phyloP scores from a whole-genome alignment of 1,140 invertebrate genomes.

The Eufriesea mexicana region DNA sequence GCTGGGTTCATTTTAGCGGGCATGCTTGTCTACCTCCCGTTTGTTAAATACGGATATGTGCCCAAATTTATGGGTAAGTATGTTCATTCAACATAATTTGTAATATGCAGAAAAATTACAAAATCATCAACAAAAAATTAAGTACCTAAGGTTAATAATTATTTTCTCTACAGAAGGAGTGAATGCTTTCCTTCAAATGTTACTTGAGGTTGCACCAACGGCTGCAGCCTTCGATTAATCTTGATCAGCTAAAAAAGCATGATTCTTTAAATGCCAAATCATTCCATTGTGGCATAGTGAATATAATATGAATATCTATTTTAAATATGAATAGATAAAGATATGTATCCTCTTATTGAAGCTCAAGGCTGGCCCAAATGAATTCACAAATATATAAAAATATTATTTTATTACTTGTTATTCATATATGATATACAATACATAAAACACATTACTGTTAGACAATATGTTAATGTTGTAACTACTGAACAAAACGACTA shows the following conservation, averaged over 20 bases:
- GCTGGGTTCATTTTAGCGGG: conserved; percentile 93
- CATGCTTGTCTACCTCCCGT: conserved; percentile 95
- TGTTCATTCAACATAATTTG: neutral
- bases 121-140: neutral
- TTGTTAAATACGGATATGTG: conserved; percentile 93
- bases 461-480: conserved; percentile 65
- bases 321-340: conserved; percentile 65
- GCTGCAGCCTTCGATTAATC: conserved; percentile 88
- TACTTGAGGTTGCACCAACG: conserved; percentile 95
- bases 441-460: conserved; percentile 66
- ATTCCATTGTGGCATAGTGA: conserved; percentile 73
- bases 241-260: conserved; percentile 47
- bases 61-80: conserved; percentile 91
- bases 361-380: conserved; percentile 62
- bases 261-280: conserved; percentile 71
- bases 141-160: neutral
- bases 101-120: neutral
- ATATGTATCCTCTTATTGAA: conserved; percentile 63
- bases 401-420: conserved; percentile 79
- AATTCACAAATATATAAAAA: conserved; percentile 67
- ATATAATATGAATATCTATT: conserved; percentile 67
- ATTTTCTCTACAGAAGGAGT: conserved; percentile 88
- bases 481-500: conserved; percentile 62
- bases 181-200: conserved; percentile 94
- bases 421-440: conserved; percentile 70